Percentiles rank a stretch among this genome's conserved stretches.
These are phyloP conservation scores for Monarcha castaneiventris DNA, from an alignment of 2,113 vertebrate genomes.

Conservation along the genomic window DNA sequence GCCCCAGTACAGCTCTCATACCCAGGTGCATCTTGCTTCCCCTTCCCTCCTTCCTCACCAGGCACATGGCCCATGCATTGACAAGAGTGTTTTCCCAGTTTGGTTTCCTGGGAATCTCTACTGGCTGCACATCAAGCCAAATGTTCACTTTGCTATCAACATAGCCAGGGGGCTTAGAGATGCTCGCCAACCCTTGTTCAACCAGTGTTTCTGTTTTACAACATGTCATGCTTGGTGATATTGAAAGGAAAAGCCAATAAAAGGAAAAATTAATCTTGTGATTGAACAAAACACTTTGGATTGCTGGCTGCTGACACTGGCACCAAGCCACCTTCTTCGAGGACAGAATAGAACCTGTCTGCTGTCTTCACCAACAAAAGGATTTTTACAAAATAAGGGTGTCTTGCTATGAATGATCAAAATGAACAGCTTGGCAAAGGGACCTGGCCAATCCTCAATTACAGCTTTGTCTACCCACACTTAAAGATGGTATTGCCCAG, in stretches of 20 bases:
- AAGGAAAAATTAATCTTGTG: constrained; percentile 59
- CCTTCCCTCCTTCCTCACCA: background rate
- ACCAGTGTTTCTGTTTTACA: constrained; percentile 43
- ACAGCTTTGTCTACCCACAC: background rate
- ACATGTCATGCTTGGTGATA: constrained; percentile 50
- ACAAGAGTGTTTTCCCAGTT: background rate
- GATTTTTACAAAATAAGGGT: constrained; percentile 14
- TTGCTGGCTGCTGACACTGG: constrained; percentile 46
- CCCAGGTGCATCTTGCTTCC: background rate
- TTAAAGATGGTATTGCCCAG: background rate
- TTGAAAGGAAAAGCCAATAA: constrained; percentile 48
- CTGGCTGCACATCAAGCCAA: constrained; percentile 53
- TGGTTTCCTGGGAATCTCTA: constrained; percentile 35
- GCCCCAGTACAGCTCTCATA: background rate
- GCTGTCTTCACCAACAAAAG: constrained; percentile 26
- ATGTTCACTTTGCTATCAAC: constrained; percentile 44
- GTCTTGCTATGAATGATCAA: constrained; percentile 18
- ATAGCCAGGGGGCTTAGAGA: constrained; percentile 24
- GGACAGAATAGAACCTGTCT: constrained; percentile 19
- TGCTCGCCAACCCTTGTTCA: constrained; percentile 50
- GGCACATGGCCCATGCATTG: background rate
- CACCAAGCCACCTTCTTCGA: background rate
- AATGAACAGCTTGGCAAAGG: background rate
- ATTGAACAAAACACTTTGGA: constrained; percentile 36
- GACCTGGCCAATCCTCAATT: background rate